Base-by-base conservation (phyloP, 2,888 invertebrate species). In the Hypolimnas misippus region DNA sequence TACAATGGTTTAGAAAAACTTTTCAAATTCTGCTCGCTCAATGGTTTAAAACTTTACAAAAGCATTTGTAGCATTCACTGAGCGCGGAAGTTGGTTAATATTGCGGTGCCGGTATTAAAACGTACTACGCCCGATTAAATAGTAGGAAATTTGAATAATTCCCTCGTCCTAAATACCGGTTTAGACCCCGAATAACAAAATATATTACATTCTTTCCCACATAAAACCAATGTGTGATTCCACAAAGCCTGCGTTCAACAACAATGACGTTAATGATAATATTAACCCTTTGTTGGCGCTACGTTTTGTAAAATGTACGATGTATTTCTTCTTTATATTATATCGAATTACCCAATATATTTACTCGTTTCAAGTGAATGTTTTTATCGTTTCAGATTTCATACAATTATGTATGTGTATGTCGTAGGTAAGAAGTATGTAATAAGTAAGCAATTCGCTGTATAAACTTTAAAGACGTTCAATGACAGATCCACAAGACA, bases 101-200 rank as follows among this genome's bases (percentile, higher is more conserved):
- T 50, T 54, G 42, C 53, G 46, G 52, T 40, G 21, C n/a, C 29
- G 12, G 31, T 62, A 57, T 46, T 61, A 44, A 62, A 62, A 52
- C 12, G 57, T 17, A 38, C 33, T 31, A 50, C 38, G 29, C 25
- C 35, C 49, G 51, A 49, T 52, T 57, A 62, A 59, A 63, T 59
- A 63, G 51, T 38, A 52, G 16, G n/a, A 51, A 54, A 63, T 66
- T 57, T 66, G 53, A 61, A 66, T 66, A 57, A 56, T 64, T 50
- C 25, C 5, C 10, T 21, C 51, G 50, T 29, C 29, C 55, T 56
- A 25, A 62, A 59, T 59, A 56, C 58, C 58, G 33, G 25, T 40
- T 14, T 38, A n/a, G 12, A n/a, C 14, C 56, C 29, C 33, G 62
- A 56, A 77, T 55, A 66, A 61, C 63, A 44, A 54, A 66, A 60